A percentile compares a stretch with the other conserved stretches of the same genome.
Evolutionary conservation across 1,140 invertebrate species (phyloP).

Genomic region (Trichoplusia ni): DNA sequence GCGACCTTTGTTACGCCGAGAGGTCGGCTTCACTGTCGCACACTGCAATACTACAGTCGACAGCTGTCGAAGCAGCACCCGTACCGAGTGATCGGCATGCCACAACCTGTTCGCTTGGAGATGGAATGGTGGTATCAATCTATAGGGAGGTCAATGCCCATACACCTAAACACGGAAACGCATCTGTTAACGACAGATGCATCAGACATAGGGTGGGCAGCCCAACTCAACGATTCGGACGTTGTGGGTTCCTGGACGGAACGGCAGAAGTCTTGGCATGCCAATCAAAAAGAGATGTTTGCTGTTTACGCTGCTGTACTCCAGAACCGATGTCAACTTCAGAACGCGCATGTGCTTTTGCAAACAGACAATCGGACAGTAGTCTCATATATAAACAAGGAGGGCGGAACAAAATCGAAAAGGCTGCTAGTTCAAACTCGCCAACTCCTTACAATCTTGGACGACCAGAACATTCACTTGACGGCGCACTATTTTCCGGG

Average conservation of each 20-base stretch:
- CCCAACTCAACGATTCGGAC: background rate
- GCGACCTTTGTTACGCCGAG: conserved; percentile 80
- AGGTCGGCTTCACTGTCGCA: conserved; percentile 57
- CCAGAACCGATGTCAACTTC: conserved; percentile 31
- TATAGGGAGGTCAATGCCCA: conserved; percentile 19
- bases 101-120: conserved; percentile 24
- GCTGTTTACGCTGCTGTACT: background rate
- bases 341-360: conserved; percentile 39
- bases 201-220: background rate
- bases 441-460: conserved; percentile 45
- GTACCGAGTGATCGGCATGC: background rate
- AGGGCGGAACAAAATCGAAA: conserved; percentile 57
- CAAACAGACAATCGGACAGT: conserved; percentile 62
- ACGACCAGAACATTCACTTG: conserved; percentile 19
- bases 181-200: conserved; percentile 32
- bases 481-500: conserved; percentile 13
- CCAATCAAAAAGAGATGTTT: background rate
- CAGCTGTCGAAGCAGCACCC: conserved; percentile 1
- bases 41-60: conserved; percentile 36
- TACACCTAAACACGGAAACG: conserved; percentile 36
- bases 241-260: background rate
- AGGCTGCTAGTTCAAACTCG: conserved; percentile 48
- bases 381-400: conserved; percentile 56
- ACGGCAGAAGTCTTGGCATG: conserved; percentile 6
- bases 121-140: conserved; percentile 40